A percentile compares a stretch with the other conserved stretches of the same genome.
These are phyloP conservation scores for Helicolenus hilgendorfi DNA, from an alignment of 2,797 vertebrate species.

Conservation along the genomic window DNA sequence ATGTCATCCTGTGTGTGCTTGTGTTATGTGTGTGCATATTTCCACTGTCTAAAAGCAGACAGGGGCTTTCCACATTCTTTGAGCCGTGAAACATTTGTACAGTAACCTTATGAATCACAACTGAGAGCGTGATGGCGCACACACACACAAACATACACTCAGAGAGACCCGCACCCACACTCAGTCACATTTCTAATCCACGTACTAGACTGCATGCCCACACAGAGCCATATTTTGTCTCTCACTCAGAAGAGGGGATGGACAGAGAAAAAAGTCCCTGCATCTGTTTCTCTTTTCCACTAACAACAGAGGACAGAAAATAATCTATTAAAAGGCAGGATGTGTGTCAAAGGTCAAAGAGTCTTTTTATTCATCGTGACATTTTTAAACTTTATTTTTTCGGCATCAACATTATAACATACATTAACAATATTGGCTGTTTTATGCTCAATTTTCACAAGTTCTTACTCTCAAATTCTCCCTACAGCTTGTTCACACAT, in stretches of 20 bases:
- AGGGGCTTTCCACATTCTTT: conserved; percentile 83
- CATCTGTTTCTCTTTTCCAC: conserved; percentile 59
- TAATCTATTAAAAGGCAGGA: background rate
- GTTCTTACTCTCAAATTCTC: too few species aligned
- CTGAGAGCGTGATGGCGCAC: conserved; percentile 54
- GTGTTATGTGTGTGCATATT: conserved; percentile 50
- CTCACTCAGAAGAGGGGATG: conserved; percentile 40
- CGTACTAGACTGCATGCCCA: conserved; percentile 60
- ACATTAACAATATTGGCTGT: background rate
- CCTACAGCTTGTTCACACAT: too few species aligned
- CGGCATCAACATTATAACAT: background rate
- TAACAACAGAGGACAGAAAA: conserved; percentile 36
- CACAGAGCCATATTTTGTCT: conserved; percentile 70
- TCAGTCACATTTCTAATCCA: conserved; percentile 64
- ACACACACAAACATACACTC: conserved; percentile 6
- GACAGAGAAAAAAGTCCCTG: conserved; percentile 82
- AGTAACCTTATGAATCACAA: conserved; percentile 85
- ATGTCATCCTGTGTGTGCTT: conserved; percentile 13
- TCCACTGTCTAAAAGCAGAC: conserved; percentile 75
- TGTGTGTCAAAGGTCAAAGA: conserved; percentile 40
- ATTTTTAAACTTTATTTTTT: background rate
- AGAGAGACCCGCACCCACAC: conserved; percentile 57
- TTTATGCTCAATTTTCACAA: too few species aligned
- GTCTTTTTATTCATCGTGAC: background rate
- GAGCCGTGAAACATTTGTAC: conserved; percentile 75